Conservation (phyloP, 2,888 invertebrate genomes). For the Tiphia femorata region DNA sequence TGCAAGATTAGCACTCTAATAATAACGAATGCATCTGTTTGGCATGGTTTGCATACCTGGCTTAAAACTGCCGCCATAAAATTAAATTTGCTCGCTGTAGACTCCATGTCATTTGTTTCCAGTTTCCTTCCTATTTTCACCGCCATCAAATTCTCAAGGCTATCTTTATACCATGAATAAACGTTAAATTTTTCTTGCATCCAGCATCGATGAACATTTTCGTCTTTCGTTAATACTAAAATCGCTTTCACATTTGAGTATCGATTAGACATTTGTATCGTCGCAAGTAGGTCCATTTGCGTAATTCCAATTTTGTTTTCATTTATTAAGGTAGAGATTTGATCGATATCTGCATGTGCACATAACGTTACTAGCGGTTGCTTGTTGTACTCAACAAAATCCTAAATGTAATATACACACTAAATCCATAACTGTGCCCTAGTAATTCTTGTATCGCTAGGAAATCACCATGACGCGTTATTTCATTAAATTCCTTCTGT, state of each 20-base stretch:
- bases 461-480: slow-evolving; percentile 66
- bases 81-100: slow-evolving; percentile 27
- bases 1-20: background rate
- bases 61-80: slow-evolving; percentile 40
- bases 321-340: slow-evolving; percentile 55
- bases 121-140: slow-evolving; percentile 34
- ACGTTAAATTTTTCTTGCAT: slow-evolving; percentile 57
- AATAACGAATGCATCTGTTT: background rate
- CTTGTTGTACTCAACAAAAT: no score
- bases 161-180: slow-evolving; percentile 49
- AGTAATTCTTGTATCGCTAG: slow-evolving; percentile 65
- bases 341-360: slow-evolving; percentile 54
- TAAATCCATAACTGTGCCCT: slow-evolving; percentile 67
- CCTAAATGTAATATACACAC: slow-evolving; percentile 47
- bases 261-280: slow-evolving; percentile 61
- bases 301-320: slow-evolving; percentile 63
- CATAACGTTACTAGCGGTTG: no score
- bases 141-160: slow-evolving; percentile 46
- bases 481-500: slow-evolving; percentile 61
- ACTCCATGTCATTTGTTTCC: slow-evolving; percentile 21
- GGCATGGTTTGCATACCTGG: slow-evolving; percentile 31
- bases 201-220: slow-evolving; percentile 59
- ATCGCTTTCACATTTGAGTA: slow-evolving; percentile 64
- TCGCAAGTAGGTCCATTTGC: slow-evolving; percentile 63
- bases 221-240: slow-evolving; percentile 61